Evolutionary conservation across 2,797 vertebrate species (phyloP), one percentile per base, ranked within the genome.

Genomic region (Melanotaenia nigrans): DNA sequence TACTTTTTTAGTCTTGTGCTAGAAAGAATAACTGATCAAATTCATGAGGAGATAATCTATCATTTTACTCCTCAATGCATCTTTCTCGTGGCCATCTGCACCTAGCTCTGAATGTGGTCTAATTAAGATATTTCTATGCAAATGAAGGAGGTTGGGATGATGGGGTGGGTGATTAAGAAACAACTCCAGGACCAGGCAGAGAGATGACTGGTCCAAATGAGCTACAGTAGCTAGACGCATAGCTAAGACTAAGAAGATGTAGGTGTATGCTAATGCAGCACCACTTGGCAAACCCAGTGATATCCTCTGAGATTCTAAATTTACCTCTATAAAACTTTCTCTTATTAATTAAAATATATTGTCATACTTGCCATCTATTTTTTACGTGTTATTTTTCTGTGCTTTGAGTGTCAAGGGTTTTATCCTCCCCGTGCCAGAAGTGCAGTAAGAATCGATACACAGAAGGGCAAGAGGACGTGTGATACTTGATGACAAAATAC

Each of bases 401-500:
- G 68, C 69, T 35, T 32, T 54, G 74, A 77, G 72, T 77, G 69
- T 85, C 71, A 75, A 66, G 57, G 56, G 71, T 64, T 79, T 81
- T 74, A 82, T 90, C 82, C 77, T 86, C 56, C 61, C 61, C 54
- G 45, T 42, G 81, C 68, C 71, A 66, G 65, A 83, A 85, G 83
- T 79, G 68, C 85, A 68, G 70, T 75, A 76, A 42, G 66, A 88
- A 92, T 92, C 88, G 20, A 92, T 93, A 81, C 61, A 42, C 42
- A 77, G 84, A 90, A 90, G 89, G 89, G 83, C 85, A 81, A 75
- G 71, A 74, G 92, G 87, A 88, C 71, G 20, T 74, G 78, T 68
- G 87, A 61, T 81, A 84, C 87, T 85, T 89, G 86, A 90, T 92
- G 86, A 90, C 88, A 91, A 88, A 92, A 92, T 82, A 82, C 87